A percentile compares a stretch with the other conserved stretches of the same genome.
Evolutionary conservation across 2,888 invertebrate genomes (phyloP).

Genomic region (Oxystoma pomonae): DNA sequence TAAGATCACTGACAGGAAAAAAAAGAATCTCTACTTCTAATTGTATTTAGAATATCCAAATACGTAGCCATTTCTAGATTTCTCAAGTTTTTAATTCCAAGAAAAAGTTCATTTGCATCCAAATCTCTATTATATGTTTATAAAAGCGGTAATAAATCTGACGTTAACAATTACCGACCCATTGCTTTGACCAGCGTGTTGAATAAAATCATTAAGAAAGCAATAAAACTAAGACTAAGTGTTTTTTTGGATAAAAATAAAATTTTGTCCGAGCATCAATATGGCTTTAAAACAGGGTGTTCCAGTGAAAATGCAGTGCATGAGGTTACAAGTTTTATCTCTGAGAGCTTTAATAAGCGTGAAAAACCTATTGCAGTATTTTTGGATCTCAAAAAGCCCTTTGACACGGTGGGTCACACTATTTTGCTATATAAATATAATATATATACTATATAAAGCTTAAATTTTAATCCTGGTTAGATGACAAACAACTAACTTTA

Average conservation of each 20-base stretch:
- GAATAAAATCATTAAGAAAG: neutral
- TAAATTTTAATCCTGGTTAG: no score
- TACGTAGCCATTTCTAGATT: no score
- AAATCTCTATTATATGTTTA: no score
- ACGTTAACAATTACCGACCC: neutral
- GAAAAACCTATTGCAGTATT: neutral
- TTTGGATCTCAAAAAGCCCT: neutral
- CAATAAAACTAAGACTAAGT: neutral
- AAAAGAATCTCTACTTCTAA: no score
- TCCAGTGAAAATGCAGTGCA: neutral
- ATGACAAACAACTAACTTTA: no score
- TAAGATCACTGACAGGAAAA: no score
- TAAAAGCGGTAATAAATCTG: neutral
- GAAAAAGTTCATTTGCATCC: no score
- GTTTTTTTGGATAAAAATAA: neutral
- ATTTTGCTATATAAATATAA: no score
- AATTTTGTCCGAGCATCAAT: neutral
- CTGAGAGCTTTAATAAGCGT: neutral
- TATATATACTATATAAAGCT: no score
- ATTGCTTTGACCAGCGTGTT: neutral
- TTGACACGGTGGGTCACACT: neutral
- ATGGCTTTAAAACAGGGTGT: neutral
- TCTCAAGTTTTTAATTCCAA: no score
- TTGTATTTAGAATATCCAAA: no score
- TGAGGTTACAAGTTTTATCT: neutral